These are phyloP conservation scores for Galagoides demidoff DNA, from an alignment of 2,797 vertebrate species.

Conservation along the genomic window DNA sequence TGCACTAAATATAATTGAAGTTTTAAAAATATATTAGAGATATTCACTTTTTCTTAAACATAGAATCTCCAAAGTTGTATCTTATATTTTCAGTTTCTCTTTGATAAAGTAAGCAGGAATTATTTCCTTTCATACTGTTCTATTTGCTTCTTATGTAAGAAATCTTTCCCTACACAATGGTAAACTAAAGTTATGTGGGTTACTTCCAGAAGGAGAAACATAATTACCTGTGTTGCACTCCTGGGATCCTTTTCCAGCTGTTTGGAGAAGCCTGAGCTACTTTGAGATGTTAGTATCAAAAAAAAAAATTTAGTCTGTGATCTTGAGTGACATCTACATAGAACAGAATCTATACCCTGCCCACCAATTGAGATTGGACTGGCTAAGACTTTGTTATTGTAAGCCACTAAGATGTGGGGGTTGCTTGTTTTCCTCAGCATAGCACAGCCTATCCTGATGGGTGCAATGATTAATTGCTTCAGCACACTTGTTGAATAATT, in stretches of 20 bases:
- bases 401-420: neutral
- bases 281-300: neutral
- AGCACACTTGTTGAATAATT: neutral
- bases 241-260: neutral
- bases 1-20: neutral
- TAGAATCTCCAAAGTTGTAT: neutral
- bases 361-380: too few species aligned
- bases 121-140: neutral
- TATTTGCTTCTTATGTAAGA: neutral
- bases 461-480: neutral
- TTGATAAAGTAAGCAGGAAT: neutral
- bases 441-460: neutral
- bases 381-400: neutral
- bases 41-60: neutral
- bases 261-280: neutral
- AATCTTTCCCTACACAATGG: neutral
- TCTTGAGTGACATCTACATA: neutral
- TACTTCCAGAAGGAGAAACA: neutral
- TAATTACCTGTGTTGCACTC: neutral
- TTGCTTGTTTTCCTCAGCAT: neutral
- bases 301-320: neutral
- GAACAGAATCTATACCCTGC: neutral
- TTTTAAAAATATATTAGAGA: neutral
- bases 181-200: neutral
- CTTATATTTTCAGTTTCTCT: neutral